Conservation (phyloP, 2,888 invertebrate species). For the Piscicola geometra region DNA sequence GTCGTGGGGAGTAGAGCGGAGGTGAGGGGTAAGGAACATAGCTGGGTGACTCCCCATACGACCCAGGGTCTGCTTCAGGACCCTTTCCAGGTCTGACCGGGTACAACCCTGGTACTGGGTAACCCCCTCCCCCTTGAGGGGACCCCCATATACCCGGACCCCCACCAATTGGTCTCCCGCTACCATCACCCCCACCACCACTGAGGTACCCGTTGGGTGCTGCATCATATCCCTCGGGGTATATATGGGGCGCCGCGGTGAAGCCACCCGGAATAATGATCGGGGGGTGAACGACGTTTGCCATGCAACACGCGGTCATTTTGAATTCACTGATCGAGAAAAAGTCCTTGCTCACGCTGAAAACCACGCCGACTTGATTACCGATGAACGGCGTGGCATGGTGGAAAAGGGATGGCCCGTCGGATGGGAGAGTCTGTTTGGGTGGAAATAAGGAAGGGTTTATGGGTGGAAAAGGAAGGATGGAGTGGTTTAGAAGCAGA, state of each 20-base stretch:
- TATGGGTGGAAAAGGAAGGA: too few species aligned
- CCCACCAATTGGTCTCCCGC: too few species aligned
- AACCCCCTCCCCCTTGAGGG: too few species aligned
- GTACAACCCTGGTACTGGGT: neutral
- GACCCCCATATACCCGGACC: too few species aligned
- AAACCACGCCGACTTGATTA: slow-evolving; percentile 19
- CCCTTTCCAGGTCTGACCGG: neutral
- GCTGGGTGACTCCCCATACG: neutral
- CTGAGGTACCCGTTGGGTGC: too few species aligned
- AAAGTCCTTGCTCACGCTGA: slow-evolving; percentile 13
- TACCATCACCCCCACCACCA: too few species aligned
- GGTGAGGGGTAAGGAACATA: neutral
- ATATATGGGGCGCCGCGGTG: neutral
- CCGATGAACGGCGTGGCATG: neutral
- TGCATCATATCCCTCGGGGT: too few species aligned
- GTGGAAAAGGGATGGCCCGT: neutral
- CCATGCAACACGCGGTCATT: slow-evolving; percentile 23
- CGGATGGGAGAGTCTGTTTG: neutral
- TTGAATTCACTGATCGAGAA: slow-evolving; percentile 26
- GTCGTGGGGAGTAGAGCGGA: neutral
- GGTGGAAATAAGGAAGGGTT: too few species aligned
- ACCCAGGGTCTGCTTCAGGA: neutral
- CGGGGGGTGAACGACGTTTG: neutral
- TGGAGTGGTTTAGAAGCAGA: too few species aligned
- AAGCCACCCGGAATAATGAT: neutral